Evolutionary conservation across 92 coral and sea anemone species (phyloP), one percentile per base, ranked within the genome.

Genomic region (Paramuricea clavata): DNA sequence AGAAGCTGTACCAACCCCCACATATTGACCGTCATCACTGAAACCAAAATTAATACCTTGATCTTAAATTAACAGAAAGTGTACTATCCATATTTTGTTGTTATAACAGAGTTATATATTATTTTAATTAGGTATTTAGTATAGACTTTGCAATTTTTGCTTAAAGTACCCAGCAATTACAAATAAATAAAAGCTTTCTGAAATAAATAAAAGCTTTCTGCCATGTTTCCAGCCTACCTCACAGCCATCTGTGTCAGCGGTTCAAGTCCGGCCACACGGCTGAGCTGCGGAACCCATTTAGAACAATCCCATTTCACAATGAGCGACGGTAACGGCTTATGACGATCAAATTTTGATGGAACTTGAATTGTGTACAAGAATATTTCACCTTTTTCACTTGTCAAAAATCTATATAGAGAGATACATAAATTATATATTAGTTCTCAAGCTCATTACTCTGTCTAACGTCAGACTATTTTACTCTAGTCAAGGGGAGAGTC

Each of bases 181-280:
- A n/a, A n/a, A n/a, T n/a, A n/a, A n/a, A n/a, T n/a, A n/a, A n/a
- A n/a, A n/a, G n/a, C n/a, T n/a, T n/a, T n/a, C n/a, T n/a, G n/a
- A n/a, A n/a, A n/a, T n/a, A n/a, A n/a, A n/a, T n/a, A n/a, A n/a
- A n/a, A n/a, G n/a, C n/a, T n/a, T n/a, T n/a, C n/a, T n/a, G n/a
- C n/a, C n/a, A 21, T 25, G 22, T 25, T 10, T 11, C 57, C 28
- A 0, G 50, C 74, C 23, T 49, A 96, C 99, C 99, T 96, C 44
- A 94, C 89, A 41, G 99, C 98, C 98, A 96, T 94, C 85, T 96
- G 99, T 32, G 99, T 96, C 16, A 96, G 88, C 28, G 99, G 99
- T 69, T 96, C 99, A 30, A 91, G 85, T 0, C 99, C 99, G 4
- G 98, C 98, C 6, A 90, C 80, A 71, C 93, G 98, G 62, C 95